These are phyloP conservation scores for Polypterus senegalus DNA, from an alignment of 2,113 vertebrate genomes.

Conservation along the genomic window DNA sequence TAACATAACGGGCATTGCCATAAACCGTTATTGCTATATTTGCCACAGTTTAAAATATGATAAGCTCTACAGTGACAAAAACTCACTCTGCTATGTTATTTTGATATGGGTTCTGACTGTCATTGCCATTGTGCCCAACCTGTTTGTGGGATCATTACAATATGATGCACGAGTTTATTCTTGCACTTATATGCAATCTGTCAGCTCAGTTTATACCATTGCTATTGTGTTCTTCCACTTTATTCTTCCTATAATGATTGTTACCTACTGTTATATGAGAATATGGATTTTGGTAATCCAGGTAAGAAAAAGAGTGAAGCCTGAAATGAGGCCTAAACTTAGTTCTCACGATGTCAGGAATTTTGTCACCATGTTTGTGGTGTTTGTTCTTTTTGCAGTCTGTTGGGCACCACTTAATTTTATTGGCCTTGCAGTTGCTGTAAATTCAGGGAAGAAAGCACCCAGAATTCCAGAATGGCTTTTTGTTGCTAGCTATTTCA, in stretches of 20 bases:
- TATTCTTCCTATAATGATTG: slow-evolving; percentile 77
- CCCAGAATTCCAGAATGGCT: slow-evolving; percentile 88
- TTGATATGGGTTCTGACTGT: slow-evolving; percentile 81
- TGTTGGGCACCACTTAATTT: slow-evolving; percentile 95
- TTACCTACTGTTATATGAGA: slow-evolving; percentile 86
- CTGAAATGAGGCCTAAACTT: slow-evolving; percentile 66
- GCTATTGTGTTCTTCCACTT: slow-evolving; percentile 94
- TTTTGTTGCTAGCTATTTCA: slow-evolving; percentile 90
- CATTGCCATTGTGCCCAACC: slow-evolving; percentile 78
- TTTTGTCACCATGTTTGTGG: slow-evolving; percentile 93
- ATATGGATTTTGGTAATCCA: slow-evolving; percentile 92
- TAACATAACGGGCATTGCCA: slow-evolving; percentile 89
- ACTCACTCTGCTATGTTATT: slow-evolving; percentile 75
- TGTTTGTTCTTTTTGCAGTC: slow-evolving; percentile 89
- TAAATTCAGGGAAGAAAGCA: slow-evolving; percentile 56
- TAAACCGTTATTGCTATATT: slow-evolving; percentile 93
- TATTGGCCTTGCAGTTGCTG: slow-evolving; percentile 81
- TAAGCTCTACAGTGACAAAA: slow-evolving; percentile 77
- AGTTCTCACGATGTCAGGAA: slow-evolving; percentile 85
- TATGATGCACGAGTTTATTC: slow-evolving; percentile 88
- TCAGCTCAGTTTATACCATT: slow-evolving; percentile 81
- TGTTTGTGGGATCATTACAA: slow-evolving; percentile 74
- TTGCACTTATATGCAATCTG: slow-evolving; percentile 80
- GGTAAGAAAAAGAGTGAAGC: slow-evolving; percentile 75
- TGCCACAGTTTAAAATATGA: slow-evolving; percentile 91